Evolutionary conservation across 2,113 vertebrate species (phyloP).

Genomic region (Hoplias malabaricus): DNA sequence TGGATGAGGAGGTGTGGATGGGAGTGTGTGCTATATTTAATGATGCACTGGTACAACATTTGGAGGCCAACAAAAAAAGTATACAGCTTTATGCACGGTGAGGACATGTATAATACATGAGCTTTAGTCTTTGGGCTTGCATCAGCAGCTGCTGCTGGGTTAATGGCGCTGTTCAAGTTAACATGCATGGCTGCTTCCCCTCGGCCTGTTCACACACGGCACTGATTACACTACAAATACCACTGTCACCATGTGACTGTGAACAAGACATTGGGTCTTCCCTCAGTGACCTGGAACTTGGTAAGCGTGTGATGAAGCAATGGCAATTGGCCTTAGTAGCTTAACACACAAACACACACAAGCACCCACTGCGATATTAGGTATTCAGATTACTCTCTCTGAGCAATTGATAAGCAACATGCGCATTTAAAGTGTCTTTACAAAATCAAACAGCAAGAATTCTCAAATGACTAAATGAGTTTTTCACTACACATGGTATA

Average conservation of each 20-base stretch:
- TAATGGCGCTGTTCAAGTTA: conserved; percentile 10
- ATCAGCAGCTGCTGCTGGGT: conserved; percentile 10
- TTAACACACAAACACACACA: background rate
- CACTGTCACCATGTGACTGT: background rate
- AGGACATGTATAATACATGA: conserved; percentile 29
- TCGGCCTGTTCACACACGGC: background rate
- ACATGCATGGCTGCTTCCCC: conserved; percentile 1
- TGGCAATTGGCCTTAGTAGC: background rate
- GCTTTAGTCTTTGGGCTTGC: background rate
- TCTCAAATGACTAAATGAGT: too few relatives aligned
- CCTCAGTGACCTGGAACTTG: background rate
- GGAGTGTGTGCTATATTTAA: background rate
- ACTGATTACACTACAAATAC: conserved; percentile 11
- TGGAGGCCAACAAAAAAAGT: background rate
- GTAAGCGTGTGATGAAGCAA: background rate
- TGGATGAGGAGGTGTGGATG: background rate
- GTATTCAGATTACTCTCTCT: too few relatives aligned
- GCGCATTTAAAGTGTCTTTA: too few relatives aligned
- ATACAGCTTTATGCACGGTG: conserved; percentile 21
- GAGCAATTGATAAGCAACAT: too few relatives aligned
- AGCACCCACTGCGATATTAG: too few relatives aligned
- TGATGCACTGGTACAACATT: conserved; percentile 8
- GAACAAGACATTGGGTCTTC: background rate
- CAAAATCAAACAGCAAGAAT: too few relatives aligned
- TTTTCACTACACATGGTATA: too few relatives aligned